Evolutionary conservation across 2,113 vertebrate genomes (phyloP), one percentile per base, ranked within the genome.

Genomic region (Zosterops hypoxanthus): DNA sequence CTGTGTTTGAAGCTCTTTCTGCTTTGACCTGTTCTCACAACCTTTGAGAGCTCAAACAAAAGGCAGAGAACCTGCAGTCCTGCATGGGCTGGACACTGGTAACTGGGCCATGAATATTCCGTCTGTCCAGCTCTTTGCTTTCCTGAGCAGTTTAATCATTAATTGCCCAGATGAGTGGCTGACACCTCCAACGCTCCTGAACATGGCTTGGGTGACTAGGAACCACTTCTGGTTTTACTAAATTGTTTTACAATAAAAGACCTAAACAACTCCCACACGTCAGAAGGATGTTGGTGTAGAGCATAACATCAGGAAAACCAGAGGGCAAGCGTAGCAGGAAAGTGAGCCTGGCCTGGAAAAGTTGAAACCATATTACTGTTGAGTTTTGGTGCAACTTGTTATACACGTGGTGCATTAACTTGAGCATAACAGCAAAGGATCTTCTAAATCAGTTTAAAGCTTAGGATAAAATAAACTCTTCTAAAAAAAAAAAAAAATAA

Each of bases 321-420:
- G 1, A 63, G 42, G 9, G 21, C 18, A 65, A 41, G 24, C 8
- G 31, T 4, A 56, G 42, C 44, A 76, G 21, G 11, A 56, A 18
- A 61, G 36, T 2, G 11, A 93, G 75, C 7, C 23, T 52, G 23
- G 69, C 56, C 26, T 39, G 24, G 39, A 50, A 47, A 84, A 72
- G 18, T 0, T 56, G 9, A 59, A 90, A 42, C 4, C 8, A 7
- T 15, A 4, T 70, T 76, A 88, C 47, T 28, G 24, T 55, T 31
- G 52, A 66, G 28, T 11, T 49, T 33, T 77, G 53, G 4, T 34
- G 29, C 39, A n/a, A 59, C 4, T 26, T 63, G 19, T 29, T 25
- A 3, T 2, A 13, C 2, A 33, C 11, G 5, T 0, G 0, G 2
- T 26, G 21, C 0, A 3, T 19, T 64, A n/a, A 57, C 20, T 41